These are phyloP conservation scores for Diaphora mendica DNA, from an alignment of 2,888 invertebrate genomes.

Conservation along the genomic window DNA sequence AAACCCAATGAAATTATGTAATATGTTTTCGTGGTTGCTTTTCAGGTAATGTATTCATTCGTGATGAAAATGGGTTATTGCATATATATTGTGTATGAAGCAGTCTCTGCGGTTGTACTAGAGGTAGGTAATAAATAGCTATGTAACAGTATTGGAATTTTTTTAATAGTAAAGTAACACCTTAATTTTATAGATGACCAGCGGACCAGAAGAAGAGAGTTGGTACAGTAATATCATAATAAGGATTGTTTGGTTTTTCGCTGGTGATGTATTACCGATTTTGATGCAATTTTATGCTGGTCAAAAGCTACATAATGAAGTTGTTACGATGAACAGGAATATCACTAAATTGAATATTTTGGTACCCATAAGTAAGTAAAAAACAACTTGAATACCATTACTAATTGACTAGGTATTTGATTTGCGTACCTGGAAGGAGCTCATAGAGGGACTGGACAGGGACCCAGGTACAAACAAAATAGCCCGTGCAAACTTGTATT, in stretches of 20 bases:
- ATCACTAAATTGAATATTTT: not conserved
- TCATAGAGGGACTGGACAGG: too few species aligned
- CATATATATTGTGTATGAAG: not conserved
- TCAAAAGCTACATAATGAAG: constrained; percentile 5
- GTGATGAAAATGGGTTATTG: not conserved
- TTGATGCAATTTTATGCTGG: constrained; percentile 1
- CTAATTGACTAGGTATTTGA: too few species aligned
- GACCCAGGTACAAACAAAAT: too few species aligned
- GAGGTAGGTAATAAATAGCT: not conserved
- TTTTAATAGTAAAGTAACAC: not conserved
- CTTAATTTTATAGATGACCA: not conserved
- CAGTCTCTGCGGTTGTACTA: not conserved
- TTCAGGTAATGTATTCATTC: constrained; percentile 2
- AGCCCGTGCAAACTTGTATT: too few species aligned
- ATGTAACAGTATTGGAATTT: too few species aligned
- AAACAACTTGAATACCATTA: not conserved
- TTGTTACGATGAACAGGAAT: not conserved
- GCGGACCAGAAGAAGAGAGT: too few species aligned
- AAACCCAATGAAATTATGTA: too few species aligned
- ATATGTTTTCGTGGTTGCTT: not conserved
- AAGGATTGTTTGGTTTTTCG: not conserved
- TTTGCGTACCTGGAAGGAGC: too few species aligned
- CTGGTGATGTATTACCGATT: not conserved
- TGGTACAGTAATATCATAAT: not conserved
- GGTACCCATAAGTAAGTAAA: constrained; percentile 2